Evolutionary conservation across 92 coral and sea anemone genomes (phyloP).

Genomic region (Parazoanthus atlanticus): DNA sequence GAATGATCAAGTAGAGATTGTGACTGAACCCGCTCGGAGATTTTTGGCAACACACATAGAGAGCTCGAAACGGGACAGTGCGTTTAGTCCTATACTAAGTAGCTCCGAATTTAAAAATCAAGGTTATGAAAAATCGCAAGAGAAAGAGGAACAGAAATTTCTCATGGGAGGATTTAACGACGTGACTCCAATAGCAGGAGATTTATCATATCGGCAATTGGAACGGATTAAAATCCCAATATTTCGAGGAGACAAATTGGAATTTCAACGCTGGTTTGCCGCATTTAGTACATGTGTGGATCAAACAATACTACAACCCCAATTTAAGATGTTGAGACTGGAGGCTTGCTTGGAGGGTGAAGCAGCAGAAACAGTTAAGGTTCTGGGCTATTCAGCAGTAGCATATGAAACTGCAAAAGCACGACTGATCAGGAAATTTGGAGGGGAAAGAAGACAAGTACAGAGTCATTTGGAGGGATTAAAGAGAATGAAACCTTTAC

Average conservation of each 20-base stretch:
- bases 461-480: constrained; percentile 41
- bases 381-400: constrained; percentile 58
- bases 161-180: not conserved
- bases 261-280: constrained; percentile 59
- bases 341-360: constrained; percentile 53
- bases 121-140: constrained; percentile 21
- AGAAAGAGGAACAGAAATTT: constrained; percentile 5
- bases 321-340: constrained; percentile 56
- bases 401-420: constrained; percentile 55
- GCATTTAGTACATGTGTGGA: constrained; percentile 55
- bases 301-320: constrained; percentile 1
- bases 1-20: constrained; percentile 34
- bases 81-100: constrained; percentile 15
- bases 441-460: constrained; percentile 47
- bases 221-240: constrained; percentile 50
- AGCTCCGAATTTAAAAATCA: not conserved
- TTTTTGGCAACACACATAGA: constrained; percentile 19
- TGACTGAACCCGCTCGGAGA: constrained; percentile 22
- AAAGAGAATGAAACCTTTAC: constrained; percentile 46
- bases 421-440: constrained; percentile 50
- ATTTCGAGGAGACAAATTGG: constrained; percentile 48
- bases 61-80: not conserved
- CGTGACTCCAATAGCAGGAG: constrained; percentile 4
- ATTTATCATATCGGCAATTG: constrained; percentile 44
- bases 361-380: constrained; percentile 54